A percentile compares a stretch with the other conserved stretches of the same genome.
Evolutionary conservation across 2,113 vertebrate species (phyloP).

Genomic region (Cyanocitta stelleri): DNA sequence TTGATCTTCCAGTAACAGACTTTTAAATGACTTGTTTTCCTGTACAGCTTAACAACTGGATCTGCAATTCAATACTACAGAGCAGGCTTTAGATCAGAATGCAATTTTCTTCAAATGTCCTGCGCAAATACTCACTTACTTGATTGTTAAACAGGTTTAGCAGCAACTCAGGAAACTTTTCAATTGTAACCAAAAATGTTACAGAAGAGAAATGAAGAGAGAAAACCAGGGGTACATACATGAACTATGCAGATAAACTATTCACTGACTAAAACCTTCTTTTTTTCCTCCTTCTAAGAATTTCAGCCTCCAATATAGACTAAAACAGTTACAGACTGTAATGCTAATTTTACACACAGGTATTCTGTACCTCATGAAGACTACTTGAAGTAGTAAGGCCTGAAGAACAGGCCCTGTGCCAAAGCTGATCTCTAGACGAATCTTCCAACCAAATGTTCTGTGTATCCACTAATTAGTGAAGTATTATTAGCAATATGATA

Average conservation of each 20-base stretch:
- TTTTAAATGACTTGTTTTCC: background rate
- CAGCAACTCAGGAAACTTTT: background rate
- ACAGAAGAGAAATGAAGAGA: background rate
- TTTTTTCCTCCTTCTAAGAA: background rate
- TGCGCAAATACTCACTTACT: conserved; percentile 1
- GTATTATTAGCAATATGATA: background rate
- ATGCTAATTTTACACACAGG: background rate
- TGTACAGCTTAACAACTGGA: background rate
- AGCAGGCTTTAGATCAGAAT: conserved; percentile 13
- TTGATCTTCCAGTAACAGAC: background rate
- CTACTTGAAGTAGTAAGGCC: background rate
- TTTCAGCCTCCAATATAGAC: background rate
- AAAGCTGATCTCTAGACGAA: background rate
- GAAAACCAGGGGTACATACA: background rate
- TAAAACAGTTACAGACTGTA: background rate
- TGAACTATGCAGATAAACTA: background rate
- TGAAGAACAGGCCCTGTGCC: background rate
- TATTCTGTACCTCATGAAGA: background rate
- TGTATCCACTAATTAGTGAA: background rate
- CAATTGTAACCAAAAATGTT: background rate
- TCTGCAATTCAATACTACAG: conserved; percentile 31
- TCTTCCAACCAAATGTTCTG: background rate
- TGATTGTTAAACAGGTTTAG: conserved; percentile 9
- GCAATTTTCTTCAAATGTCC: conserved; percentile 1
- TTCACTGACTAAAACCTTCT: background rate